Evolutionary conservation across 2,113 vertebrate genomes (phyloP), one percentile per base, ranked within the genome.

Genomic region (Crotalus horridus): DNA sequence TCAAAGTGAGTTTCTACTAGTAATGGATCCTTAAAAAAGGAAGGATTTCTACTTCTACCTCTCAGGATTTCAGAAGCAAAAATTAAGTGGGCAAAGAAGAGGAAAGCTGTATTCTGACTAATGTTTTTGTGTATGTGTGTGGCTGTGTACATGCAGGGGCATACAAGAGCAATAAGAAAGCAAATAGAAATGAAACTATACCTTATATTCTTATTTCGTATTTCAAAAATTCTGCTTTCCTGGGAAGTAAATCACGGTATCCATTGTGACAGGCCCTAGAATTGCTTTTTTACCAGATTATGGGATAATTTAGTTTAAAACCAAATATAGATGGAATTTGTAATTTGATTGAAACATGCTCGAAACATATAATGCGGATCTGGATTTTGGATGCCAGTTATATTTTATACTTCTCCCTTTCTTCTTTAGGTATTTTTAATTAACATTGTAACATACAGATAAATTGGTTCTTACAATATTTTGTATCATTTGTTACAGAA

Each of bases 1-100:
- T 96, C 7, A 92, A 51, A 91, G 87, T 91, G 90, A 89, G n/a
- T 1, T 90, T 26, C 48, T 90, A 58, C 48, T 92, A 6, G 3
- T 92, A 92, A 87, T 55, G 85, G 88, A 15, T 54, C 88, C 58
- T 58, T 2, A 39, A 11, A 29, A 43, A 51, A 56, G 81, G 89
- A 56, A 33, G 26, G 17, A 12, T 7, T n/a, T 48, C 17, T 21
- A 23, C 9, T 20, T 85, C 21, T 21, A 23, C 13, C 17, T 85
- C n/a, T 69, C 46, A 39, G 9, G 55, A 0, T 59, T 48, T 23
- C 55, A 12, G 46, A 69, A 64, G 24, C 39, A 91, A 53, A 92
- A 43, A 88, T 17, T 7, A 58, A 10, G 13, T 24, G 51, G 64
- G 51, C 51, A 56, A 89, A 89, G 61, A 48, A 33, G 39, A 51